A percentile compares a stretch with the other conserved stretches of the same genome.
Evolutionary conservation across 2,113 vertebrate genomes (phyloP).

Genomic region (Perca schrenkii): DNA sequence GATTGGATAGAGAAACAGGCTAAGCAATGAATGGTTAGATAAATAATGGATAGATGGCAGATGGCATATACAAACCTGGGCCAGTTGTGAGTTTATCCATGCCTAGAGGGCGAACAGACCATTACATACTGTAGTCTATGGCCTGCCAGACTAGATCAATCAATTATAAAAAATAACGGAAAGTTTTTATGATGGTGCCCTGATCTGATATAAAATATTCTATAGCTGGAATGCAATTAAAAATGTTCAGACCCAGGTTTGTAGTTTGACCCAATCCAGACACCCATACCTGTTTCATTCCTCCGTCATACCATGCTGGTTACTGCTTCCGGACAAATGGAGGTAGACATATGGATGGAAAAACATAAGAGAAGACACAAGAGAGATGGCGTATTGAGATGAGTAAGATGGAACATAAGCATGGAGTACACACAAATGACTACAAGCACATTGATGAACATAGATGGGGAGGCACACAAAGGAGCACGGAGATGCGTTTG

Average conservation of each 20-base stretch:
- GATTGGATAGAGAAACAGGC: slow-evolving; percentile 75
- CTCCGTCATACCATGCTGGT: slow-evolving; percentile 78
- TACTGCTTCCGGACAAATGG: slow-evolving; percentile 82
- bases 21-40: slow-evolving; percentile 64
- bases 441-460: slow-evolving; percentile 33
- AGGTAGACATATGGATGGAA: slow-evolving; percentile 71
- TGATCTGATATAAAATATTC: slow-evolving; percentile 17
- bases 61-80: slow-evolving; percentile 77
- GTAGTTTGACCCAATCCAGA: slow-evolving; percentile 44
- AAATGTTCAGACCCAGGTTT: slow-evolving; percentile 63
- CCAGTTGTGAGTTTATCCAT: slow-evolving; percentile 68
- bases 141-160: slow-evolving; percentile 61
- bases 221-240: slow-evolving; percentile 24
- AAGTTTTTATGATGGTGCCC: slow-evolving; percentile 18
- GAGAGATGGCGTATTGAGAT: slow-evolving; percentile 71
- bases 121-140: slow-evolving; percentile 43
- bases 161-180: slow-evolving; percentile 58
- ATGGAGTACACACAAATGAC: slow-evolving; percentile 58
- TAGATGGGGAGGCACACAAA: slow-evolving; percentile 20
- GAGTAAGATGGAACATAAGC: slow-evolving; percentile 64
- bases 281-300: slow-evolving; percentile 81
- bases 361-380: slow-evolving; percentile 79
- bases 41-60: slow-evolving; percentile 72
- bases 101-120: slow-evolving; percentile 67
- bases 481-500: neutral